Evolutionary conservation across 2,113 vertebrate species (phyloP).

Genomic region (Leucopsar rothschildi): DNA sequence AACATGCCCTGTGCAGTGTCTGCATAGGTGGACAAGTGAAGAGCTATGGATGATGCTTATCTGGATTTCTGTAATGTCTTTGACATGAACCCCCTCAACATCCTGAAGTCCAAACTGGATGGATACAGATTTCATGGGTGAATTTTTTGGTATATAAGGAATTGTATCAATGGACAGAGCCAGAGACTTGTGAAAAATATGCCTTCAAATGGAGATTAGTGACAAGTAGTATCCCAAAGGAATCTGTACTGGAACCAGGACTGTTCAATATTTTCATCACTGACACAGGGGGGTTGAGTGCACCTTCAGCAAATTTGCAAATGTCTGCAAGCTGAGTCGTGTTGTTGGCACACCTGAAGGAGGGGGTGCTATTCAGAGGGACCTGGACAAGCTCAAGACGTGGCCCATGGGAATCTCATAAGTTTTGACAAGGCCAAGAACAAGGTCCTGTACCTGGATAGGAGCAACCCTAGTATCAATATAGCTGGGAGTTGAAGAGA

Average conservation of each 20-base stretch:
- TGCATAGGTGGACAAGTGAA: background rate
- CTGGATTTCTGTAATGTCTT: background rate
- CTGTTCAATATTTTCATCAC: background rate
- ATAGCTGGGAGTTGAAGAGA: background rate
- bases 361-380: background rate
- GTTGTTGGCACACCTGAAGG: background rate
- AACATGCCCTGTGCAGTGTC: background rate
- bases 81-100: background rate
- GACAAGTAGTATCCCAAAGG: background rate
- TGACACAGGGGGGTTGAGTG: background rate
- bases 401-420: background rate
- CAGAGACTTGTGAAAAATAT: background rate
- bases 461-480: background rate
- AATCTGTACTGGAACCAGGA: too few species aligned
- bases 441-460: background rate
- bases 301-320: background rate
- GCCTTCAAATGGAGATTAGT: background rate
- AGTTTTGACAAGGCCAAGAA: background rate
- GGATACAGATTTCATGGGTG: background rate
- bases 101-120: background rate
- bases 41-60: background rate
- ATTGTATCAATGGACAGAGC: background rate
- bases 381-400: background rate
- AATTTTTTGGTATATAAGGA: background rate
- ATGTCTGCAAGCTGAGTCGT: rapidly evolving